Evolutionary conservation across 2,888 invertebrate genomes (phyloP).

Genomic region (Thymelicus lineola): DNA sequence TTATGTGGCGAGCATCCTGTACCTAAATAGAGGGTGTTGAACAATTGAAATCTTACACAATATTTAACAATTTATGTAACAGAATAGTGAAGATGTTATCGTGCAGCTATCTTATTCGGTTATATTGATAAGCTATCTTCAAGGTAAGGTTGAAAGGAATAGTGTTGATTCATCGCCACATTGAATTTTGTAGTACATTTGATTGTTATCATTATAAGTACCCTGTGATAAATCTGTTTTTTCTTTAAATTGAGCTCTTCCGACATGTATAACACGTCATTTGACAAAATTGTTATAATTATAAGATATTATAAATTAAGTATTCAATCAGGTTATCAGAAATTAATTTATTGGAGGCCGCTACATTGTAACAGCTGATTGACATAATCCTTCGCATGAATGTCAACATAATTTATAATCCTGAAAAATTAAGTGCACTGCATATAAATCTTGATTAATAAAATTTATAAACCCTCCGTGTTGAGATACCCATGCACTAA

Average conservation of each 20-base stretch:
- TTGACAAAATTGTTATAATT: background rate
- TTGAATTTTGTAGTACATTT: constrained; percentile 7
- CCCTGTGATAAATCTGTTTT: background rate
- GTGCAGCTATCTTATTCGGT: constrained; percentile 34
- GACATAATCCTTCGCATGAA: no score
- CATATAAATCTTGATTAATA: no score
- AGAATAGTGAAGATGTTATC: constrained; percentile 32
- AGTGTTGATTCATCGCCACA: constrained; percentile 17
- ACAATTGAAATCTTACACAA: background rate
- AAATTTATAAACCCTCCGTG: no score
- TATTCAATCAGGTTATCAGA: no score
- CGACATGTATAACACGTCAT: background rate
- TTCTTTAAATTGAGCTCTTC: background rate
- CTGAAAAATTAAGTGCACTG: no score
- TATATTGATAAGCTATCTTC: constrained; percentile 39
- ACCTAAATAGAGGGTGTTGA: background rate
- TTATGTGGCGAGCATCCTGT: no score
- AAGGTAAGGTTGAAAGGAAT: constrained; percentile 24
- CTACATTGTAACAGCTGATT: no score
- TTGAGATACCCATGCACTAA: no score
- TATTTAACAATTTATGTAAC: constrained; percentile 20
- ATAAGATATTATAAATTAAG: no score
- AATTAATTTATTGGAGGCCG: no score
- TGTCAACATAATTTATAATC: no score
- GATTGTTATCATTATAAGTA: background rate